A percentile compares a stretch with the other conserved stretches of the same genome.
These are phyloP conservation scores for Gymnopithys bicolor DNA, from an alignment of 2,797 vertebrate species.

Conservation along the genomic window DNA sequence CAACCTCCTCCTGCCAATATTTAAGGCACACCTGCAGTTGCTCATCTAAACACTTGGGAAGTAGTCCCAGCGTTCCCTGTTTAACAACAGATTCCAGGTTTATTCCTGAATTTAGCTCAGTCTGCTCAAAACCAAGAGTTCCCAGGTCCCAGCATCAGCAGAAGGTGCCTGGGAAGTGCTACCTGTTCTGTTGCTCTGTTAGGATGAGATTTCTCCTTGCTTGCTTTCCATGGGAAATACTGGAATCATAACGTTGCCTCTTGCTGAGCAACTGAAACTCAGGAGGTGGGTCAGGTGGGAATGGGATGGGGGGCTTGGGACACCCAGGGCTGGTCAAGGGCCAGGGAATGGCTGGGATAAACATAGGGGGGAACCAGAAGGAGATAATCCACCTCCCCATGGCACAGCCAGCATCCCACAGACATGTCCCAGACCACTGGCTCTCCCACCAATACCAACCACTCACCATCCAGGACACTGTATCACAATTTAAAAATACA, in stretches of 20 bases:
- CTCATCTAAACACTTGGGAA: neutral
- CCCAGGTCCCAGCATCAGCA: neutral
- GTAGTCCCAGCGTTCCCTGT: neutral
- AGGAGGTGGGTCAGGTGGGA: neutral
- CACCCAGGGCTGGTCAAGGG: neutral
- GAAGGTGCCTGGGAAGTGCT: neutral
- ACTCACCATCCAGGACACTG: neutral
- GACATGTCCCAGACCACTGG: rapidly evolving
- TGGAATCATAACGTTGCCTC: rapidly evolving
- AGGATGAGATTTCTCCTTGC: neutral
- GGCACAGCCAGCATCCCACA: neutral
- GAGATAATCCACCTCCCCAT: neutral
- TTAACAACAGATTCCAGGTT: neutral
- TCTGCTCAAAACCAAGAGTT: neutral
- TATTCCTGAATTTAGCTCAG: neutral
- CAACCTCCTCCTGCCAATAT: neutral
- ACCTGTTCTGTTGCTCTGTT: neutral
- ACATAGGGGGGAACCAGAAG: neutral
- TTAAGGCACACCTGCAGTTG: neutral
- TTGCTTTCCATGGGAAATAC: neutral
- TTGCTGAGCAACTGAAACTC: neutral
- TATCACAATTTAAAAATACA: rapidly evolving
- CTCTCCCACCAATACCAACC: neutral
- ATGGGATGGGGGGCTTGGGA: no score
- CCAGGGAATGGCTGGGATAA: neutral